Evolutionary conservation across 2,113 vertebrate genomes (phyloP).

Genomic region (Pelusios castaneus): DNA sequence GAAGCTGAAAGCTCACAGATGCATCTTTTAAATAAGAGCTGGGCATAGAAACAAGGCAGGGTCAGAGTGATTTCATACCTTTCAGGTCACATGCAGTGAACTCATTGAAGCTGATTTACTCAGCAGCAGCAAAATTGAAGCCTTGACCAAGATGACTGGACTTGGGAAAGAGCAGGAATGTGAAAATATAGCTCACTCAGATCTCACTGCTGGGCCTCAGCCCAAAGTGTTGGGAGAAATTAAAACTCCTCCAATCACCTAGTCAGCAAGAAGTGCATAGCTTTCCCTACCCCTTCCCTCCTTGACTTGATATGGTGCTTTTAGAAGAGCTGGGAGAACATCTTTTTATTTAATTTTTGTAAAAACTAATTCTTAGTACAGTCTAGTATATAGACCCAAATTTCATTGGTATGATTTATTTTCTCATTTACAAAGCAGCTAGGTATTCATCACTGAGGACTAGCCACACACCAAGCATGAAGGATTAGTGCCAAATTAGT

Average conservation of each 20-base stretch:
- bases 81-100: neutral
- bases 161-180: neutral
- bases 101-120: neutral
- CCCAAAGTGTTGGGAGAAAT: neutral
- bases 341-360: neutral
- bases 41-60: neutral
- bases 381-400: neutral
- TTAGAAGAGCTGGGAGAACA: neutral
- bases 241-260: neutral
- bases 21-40: neutral
- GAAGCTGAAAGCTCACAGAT: neutral
- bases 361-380: neutral
- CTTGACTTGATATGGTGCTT: neutral
- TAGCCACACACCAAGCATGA: neutral
- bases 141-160: neutral
- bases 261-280: neutral
- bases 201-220: neutral
- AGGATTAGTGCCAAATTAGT: no score
- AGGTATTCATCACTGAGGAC: neutral
- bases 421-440: neutral
- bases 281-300: neutral
- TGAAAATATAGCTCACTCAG: neutral
- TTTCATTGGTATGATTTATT: neutral
- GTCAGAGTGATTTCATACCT: neutral
- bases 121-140: fast-evolving